Percentiles rank a stretch among this genome's conserved stretches.
Evolutionary conservation across 1,140 invertebrate genomes (phyloP).

Genomic region (Heterodera schachtii): DNA sequence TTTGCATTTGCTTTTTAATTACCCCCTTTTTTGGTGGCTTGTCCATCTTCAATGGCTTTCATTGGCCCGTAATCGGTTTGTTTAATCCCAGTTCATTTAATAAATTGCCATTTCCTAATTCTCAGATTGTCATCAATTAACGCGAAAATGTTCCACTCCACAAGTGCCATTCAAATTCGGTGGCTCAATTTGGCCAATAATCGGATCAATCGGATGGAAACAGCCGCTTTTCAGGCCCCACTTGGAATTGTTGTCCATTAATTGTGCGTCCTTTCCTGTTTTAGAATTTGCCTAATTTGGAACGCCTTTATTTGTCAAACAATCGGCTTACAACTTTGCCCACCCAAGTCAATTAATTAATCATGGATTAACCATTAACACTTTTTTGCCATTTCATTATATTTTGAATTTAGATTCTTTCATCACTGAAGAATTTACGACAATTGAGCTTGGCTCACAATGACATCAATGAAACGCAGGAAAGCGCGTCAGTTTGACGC

Average conservation of each 20-base stretch:
- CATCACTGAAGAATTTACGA: conserved; percentile 33
- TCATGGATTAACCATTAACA: conserved; percentile 1
- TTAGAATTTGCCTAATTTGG: conserved; percentile 41
- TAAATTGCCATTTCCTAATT: neutral
- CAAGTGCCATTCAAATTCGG: conserved; percentile 29
- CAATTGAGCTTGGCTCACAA: conserved; percentile 35
- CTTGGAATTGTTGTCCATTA: neutral
- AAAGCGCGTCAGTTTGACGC: conserved; percentile 9
- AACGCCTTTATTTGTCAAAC: conserved; percentile 40
- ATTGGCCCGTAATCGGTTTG: conserved; percentile 37
- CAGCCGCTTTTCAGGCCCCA: conserved; percentile 20
- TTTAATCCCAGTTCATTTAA: neutral
- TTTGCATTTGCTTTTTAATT: conserved; percentile 25
- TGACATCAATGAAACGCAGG: conserved; percentile 31
- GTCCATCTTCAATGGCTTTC: conserved; percentile 41
- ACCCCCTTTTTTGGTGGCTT: conserved; percentile 32
- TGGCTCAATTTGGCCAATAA: conserved; percentile 40
- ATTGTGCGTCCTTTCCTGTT: conserved; percentile 1
- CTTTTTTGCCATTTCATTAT: neutral
- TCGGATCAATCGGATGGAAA: conserved; percentile 32
- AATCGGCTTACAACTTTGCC: conserved; percentile 42
- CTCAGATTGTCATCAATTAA: conserved; percentile 28
- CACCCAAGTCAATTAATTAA: conserved; percentile 24
- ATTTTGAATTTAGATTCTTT: conserved; percentile 20
- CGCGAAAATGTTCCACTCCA: conserved; percentile 49